phyloP scores from a whole-genome alignment of 2,113 vertebrate species.

The Laticauda colubrina region DNA sequence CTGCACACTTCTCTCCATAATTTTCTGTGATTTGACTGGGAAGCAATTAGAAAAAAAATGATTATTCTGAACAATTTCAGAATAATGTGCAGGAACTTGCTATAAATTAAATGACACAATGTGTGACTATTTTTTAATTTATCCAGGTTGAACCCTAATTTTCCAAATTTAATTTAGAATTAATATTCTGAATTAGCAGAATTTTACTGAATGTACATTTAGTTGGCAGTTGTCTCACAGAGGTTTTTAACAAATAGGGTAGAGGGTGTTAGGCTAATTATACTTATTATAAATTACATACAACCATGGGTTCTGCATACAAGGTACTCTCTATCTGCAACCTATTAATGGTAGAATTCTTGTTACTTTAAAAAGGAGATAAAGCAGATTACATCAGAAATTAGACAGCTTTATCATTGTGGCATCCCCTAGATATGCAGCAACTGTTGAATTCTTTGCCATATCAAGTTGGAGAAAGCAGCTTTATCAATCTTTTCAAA shows the following conservation, averaged over 20 bases:
- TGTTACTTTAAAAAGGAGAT: not conserved
- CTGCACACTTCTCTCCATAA: not conserved
- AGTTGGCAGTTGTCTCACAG: not conserved
- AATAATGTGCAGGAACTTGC: not conserved
- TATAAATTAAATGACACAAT: not conserved
- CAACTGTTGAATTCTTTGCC: not conserved
- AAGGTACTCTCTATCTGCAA: not conserved
- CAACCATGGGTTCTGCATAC: not conserved
- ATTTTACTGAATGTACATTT: not conserved
- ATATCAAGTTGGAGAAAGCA: not conserved
- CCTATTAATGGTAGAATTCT: not conserved
- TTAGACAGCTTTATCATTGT: not conserved
- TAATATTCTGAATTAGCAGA: not conserved
- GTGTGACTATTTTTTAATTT: not conserved
- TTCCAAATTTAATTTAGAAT: not conserved
- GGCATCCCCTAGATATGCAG: not conserved
- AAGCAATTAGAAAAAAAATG: not conserved
- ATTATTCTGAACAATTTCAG: not conserved
- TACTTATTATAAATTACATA: not conserved
- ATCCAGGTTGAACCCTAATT: not conserved
- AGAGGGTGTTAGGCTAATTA: not conserved
- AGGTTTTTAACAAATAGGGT: not conserved
- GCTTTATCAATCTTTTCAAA: not conserved
- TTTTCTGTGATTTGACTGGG: not conserved
- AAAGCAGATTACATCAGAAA: not conserved